Evolutionary conservation across 2,888 invertebrate species (phyloP).

Genomic region (Hydropsyche betteni): DNA sequence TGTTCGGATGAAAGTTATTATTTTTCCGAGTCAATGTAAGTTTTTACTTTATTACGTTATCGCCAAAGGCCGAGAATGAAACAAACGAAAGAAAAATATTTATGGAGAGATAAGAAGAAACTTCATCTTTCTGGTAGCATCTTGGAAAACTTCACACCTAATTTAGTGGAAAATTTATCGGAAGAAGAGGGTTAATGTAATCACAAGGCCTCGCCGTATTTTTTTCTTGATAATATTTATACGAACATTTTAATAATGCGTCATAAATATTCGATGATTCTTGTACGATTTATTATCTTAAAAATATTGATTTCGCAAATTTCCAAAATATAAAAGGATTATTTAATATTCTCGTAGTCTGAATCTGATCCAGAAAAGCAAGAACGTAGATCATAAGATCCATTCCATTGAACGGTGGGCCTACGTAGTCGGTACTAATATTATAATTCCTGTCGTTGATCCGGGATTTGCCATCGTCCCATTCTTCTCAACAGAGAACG

Average conservation of each 20-base stretch:
- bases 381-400: constrained; percentile 41
- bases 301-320: not conserved
- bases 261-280: not conserved
- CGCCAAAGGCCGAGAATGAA: constrained; percentile 24
- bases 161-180: constrained; percentile 42
- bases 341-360: constrained; percentile 53
- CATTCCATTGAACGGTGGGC: constrained; percentile 8
- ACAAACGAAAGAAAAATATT: constrained; percentile 39
- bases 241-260: not conserved
- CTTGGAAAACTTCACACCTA: constrained; percentile 42
- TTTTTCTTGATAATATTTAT: not conserved
- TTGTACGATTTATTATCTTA: not conserved
- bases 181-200: constrained; percentile 39
- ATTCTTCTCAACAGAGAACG: constrained; percentile 29
- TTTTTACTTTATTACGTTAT: constrained; percentile 36
- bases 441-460: constrained; percentile 49
- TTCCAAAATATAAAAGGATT: too few relatives aligned
- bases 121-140: constrained; percentile 41
- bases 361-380: constrained; percentile 53
- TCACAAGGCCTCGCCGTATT: constrained; percentile 24
- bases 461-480: constrained; percentile 46
- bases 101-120: constrained; percentile 35
- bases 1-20: too few relatives aligned
- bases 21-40: constrained; percentile 5
- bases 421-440: constrained; percentile 43